Percentiles rank a stretch among this genome's conserved stretches.
phyloP scores from a whole-genome alignment of 1,140 invertebrate species.

The Scaptomyza pallida region DNA sequence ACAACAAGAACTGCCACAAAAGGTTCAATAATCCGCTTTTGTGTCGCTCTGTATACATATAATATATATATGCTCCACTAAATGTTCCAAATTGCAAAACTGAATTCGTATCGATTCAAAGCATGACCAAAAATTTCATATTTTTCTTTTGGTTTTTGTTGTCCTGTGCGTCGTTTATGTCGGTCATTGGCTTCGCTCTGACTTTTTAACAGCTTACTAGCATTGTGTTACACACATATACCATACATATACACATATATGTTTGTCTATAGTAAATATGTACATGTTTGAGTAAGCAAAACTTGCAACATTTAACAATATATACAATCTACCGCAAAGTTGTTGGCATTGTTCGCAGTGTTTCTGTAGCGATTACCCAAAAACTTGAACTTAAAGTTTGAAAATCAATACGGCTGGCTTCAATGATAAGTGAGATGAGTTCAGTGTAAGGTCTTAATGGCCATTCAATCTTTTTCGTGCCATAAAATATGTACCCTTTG shows the following conservation, averaged over 20 bases:
- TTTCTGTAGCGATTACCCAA: neutral
- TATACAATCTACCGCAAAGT: slow-evolving; percentile 3
- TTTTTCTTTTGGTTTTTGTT: neutral
- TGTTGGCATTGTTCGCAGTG: slow-evolving; percentile 2
- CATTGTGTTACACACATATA: too few species aligned
- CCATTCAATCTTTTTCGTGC: neutral
- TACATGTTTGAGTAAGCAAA: neutral
- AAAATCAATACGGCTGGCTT: neutral
- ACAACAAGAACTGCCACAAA: slow-evolving; percentile 14
- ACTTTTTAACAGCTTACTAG: slow-evolving; percentile 24
- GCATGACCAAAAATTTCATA: slow-evolving; percentile 21
- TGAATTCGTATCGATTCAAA: slow-evolving; percentile 45
- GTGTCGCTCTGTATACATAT: neutral
- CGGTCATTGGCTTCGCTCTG: slow-evolving; percentile 45
- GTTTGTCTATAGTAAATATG: slow-evolving; percentile 2
- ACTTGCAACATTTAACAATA: slow-evolving; percentile 43
- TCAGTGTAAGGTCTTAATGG: neutral
- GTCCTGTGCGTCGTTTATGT: slow-evolving; percentile 9
- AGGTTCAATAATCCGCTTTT: slow-evolving; percentile 42
- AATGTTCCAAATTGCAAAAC: slow-evolving; percentile 31
- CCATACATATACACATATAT: neutral
- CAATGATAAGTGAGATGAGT: neutral
- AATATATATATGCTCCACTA: neutral
- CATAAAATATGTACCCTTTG: too few species aligned
- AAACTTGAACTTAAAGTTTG: slow-evolving; percentile 4